These are phyloP conservation scores for Aelia acuminata DNA, from an alignment of 2,888 invertebrate genomes.

Conservation along the genomic window DNA sequence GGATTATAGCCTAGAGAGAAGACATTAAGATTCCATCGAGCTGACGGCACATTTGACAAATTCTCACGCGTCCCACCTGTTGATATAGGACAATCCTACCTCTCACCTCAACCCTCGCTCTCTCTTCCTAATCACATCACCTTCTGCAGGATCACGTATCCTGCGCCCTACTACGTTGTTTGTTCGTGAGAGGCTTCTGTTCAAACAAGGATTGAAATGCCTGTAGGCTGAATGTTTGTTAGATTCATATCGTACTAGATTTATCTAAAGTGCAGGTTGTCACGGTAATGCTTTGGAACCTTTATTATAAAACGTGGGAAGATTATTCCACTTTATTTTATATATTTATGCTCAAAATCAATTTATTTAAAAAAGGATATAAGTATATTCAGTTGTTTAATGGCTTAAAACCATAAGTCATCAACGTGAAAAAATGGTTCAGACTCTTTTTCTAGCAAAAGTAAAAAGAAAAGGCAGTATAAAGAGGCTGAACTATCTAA, in stretches of 20 bases:
- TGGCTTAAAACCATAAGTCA: too few species aligned
- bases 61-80: constrained; percentile 3
- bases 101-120: neutral
- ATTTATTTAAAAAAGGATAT: too few species aligned
- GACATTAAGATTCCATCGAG: neutral
- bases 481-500: too few species aligned
- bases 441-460: too few species aligned
- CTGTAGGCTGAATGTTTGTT: neutral
- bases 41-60: neutral
- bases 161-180: neutral
- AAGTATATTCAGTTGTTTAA: too few species aligned
- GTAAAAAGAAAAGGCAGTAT: too few species aligned
- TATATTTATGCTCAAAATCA: too few species aligned
- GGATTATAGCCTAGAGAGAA: neutral
- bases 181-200: neutral
- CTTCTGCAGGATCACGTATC: constrained; percentile 16
- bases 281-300: too few species aligned
- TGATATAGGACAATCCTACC: neutral
- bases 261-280: neutral
- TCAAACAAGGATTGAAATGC: neutral
- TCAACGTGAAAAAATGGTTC: too few species aligned
- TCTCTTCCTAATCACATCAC: neutral
- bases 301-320: too few species aligned
- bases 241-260: neutral
- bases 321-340: too few species aligned